These are phyloP conservation scores for Radopholus similis DNA, from an alignment of 1,140 invertebrate genomes.

Conservation along the genomic window DNA sequence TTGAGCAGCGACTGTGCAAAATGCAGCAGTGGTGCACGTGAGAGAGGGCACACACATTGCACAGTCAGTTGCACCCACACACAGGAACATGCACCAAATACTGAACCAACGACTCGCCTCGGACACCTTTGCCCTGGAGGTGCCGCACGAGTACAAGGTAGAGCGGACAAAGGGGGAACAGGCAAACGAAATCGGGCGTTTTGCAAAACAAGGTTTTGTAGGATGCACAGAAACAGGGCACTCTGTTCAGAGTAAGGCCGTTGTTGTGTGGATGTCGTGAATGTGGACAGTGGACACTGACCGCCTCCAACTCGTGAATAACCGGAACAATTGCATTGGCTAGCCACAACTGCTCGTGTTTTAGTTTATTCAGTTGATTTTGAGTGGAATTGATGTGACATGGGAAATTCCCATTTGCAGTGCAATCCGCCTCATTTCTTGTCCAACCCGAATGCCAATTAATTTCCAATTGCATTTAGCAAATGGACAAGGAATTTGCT, in stretches of 20 bases:
- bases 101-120: constrained; percentile 35
- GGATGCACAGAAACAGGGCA: constrained; percentile 3
- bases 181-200: background rate
- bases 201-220: no score
- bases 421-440: no score
- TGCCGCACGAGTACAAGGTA: constrained; percentile 57
- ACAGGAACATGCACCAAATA: constrained; percentile 44
- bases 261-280: no score
- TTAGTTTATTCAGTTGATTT: no score
- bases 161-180: background rate
- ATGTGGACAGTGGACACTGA: no score
- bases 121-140: constrained; percentile 52
- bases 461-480: no score
- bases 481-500: constrained; percentile 48
- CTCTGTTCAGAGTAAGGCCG: constrained; percentile 5
- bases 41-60: background rate
- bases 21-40: constrained; percentile 48
- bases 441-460: no score
- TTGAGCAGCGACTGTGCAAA: constrained; percentile 44
- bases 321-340: no score
- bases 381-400: no score
- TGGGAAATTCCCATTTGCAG: no score
- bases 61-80: background rate
- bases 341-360: no score
- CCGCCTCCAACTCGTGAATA: no score